Evolutionary conservation across 2,113 vertebrate species (phyloP).

Genomic region (Sphaerodactylus townsendi): DNA sequence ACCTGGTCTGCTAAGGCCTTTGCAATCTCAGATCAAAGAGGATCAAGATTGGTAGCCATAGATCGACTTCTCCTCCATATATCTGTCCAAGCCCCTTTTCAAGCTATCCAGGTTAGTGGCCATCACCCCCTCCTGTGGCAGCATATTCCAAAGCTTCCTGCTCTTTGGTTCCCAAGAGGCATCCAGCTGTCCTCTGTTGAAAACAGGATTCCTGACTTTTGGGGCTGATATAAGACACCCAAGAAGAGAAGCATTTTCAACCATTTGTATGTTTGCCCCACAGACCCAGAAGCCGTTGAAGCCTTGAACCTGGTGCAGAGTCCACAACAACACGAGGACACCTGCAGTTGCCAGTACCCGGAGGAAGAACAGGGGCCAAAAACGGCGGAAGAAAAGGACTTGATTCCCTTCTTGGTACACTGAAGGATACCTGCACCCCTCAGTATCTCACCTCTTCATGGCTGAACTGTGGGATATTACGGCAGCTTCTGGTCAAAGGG

Average conservation of each 20-base stretch:
- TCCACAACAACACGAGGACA: conserved; percentile 39
- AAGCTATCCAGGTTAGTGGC: too few species aligned
- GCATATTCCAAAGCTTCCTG: too few species aligned
- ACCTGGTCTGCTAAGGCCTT: too few species aligned
- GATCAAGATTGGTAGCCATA: too few species aligned
- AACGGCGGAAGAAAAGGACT: conserved; percentile 41
- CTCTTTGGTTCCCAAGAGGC: too few species aligned
- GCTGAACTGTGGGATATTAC: background rate
- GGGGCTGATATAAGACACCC: too few species aligned
- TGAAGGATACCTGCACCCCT: background rate
- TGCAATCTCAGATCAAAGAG: too few species aligned
- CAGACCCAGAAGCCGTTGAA: conserved; percentile 40
- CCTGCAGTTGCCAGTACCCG: conserved; percentile 74
- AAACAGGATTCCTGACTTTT: too few species aligned
- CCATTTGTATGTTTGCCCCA: background rate
- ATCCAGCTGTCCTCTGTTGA: too few species aligned
- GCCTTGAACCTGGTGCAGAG: background rate
- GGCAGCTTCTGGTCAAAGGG: background rate
- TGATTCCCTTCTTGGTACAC: background rate
- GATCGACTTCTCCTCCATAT: too few species aligned
- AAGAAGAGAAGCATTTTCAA: background rate
- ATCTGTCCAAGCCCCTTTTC: too few species aligned
- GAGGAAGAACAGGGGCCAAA: conserved; percentile 74
- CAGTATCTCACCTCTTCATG: background rate
- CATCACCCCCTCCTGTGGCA: too few species aligned